Percentiles rank a stretch among this genome's conserved stretches.
phyloP scores from a whole-genome alignment of 2,888 invertebrate species.

The Eupithecia subfuscata region DNA sequence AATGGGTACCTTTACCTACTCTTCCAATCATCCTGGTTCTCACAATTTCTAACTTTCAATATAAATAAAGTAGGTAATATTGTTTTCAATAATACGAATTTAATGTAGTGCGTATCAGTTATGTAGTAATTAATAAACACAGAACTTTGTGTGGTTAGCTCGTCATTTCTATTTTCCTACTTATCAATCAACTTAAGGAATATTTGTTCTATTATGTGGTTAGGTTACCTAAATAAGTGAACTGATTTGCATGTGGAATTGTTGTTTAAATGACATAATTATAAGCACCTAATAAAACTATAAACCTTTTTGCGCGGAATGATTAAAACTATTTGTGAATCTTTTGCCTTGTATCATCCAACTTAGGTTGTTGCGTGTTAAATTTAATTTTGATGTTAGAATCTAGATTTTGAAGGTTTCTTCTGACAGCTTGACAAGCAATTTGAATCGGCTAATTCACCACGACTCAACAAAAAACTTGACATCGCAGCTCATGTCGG shows the following conservation, averaged over 20 bases:
- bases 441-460: constrained; percentile 43
- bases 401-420: constrained; percentile 41
- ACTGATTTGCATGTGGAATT: background rate
- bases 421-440: constrained; percentile 46
- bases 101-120: background rate
- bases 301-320: background rate
- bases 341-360: constrained; percentile 15
- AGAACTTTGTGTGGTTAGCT: background rate
- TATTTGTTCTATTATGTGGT: background rate
- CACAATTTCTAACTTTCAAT: background rate
- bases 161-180: constrained; percentile 1
- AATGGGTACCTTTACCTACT: background rate
- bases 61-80: background rate
- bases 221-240: background rate
- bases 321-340: background rate
- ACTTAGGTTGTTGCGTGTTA: constrained; percentile 36
- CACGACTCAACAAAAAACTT: constrained; percentile 34
- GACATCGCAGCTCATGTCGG: constrained; percentile 26
- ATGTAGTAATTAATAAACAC: background rate
- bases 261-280: background rate
- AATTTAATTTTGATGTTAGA: constrained; percentile 33
- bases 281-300: background rate
- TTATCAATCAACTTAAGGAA: background rate
- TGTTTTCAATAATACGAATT: background rate
- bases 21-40: background rate